Conservation (phyloP, 1,140 invertebrate genomes). For the Drosophila pruinosa region DNA sequence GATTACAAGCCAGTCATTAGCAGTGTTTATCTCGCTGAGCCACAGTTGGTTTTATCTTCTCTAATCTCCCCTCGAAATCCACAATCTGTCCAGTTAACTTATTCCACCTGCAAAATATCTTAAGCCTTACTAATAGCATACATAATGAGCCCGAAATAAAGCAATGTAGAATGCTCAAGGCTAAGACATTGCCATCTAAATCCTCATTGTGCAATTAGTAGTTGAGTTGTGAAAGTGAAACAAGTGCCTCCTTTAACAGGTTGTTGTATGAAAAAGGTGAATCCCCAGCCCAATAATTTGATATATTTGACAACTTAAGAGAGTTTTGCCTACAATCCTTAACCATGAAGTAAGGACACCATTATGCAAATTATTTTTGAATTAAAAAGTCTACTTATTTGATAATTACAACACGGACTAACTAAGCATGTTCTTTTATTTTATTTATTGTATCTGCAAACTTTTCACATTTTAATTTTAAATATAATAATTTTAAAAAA, state of each 20-base stretch:
- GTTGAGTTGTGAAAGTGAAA: background rate
- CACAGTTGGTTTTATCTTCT: slow-evolving; percentile 14
- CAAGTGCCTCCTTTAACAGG: background rate
- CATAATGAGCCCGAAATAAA: slow-evolving; percentile 12
- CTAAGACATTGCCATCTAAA: background rate
- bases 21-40: slow-evolving; percentile 6
- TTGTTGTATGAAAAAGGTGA: background rate
- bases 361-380: too few species aligned
- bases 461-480: too few species aligned
- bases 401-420: too few species aligned
- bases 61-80: slow-evolving; percentile 50
- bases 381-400: background rate
- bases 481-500: too few species aligned
- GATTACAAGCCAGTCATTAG: slow-evolving; percentile 43
- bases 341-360: background rate
- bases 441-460: too few species aligned
- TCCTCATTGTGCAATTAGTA: background rate
- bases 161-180: background rate
- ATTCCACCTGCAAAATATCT: slow-evolving; percentile 6
- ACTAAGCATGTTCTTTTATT: too few species aligned
- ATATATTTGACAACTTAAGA: background rate
- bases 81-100: slow-evolving; percentile 27
- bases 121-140: slow-evolving; percentile 15
- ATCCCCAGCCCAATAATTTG: background rate
- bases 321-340: background rate